A percentile compares a stretch with the other conserved stretches of the same genome.
These are phyloP conservation scores for Chionodraco myersi DNA, from an alignment of 2,113 vertebrate species.

Conservation along the genomic window DNA sequence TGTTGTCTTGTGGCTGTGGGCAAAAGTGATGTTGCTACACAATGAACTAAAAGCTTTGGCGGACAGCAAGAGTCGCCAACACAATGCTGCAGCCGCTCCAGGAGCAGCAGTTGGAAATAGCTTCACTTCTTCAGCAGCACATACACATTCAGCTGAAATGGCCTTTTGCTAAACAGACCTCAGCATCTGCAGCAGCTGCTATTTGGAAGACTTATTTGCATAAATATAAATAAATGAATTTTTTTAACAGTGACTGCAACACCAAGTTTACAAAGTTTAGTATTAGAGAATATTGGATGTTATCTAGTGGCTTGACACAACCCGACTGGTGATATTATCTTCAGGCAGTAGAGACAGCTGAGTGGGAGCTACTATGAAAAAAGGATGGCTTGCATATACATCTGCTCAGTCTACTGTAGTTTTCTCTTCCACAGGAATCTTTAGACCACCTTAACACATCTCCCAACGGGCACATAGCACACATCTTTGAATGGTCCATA, in stretches of 20 bases:
- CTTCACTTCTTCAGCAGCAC: constrained; percentile 43
- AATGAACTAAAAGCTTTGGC: constrained; percentile 76
- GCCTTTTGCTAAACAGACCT: constrained; percentile 19
- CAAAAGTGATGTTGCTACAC: constrained; percentile 67
- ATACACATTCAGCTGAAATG: constrained; percentile 40
- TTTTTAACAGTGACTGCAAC: constrained; percentile 3
- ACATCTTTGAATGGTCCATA: constrained; percentile 50
- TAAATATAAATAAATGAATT: constrained; percentile 2
- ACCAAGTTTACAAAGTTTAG: constrained; percentile 25
- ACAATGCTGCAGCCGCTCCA: constrained; percentile 64
- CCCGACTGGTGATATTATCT: constrained; percentile 43
- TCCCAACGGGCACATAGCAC: constrained; percentile 24
- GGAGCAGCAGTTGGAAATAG: constrained; percentile 55
- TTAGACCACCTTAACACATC: constrained; percentile 26
- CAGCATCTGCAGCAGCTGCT: not conserved
- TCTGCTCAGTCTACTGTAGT: constrained; percentile 33
- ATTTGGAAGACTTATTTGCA: constrained; percentile 20
- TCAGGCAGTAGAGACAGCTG: constrained; percentile 42
- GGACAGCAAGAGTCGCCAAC: constrained; percentile 36
- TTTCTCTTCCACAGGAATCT: constrained; percentile 7
- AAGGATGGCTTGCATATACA: constrained; percentile 38
- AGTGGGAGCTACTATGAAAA: constrained; percentile 34
- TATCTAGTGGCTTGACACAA: constrained; percentile 3
- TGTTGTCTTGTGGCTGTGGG: constrained; percentile 56
- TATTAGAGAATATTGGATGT: not conserved